Conservation (phyloP, 2,113 vertebrate genomes). For the Tetrao urogallus region DNA sequence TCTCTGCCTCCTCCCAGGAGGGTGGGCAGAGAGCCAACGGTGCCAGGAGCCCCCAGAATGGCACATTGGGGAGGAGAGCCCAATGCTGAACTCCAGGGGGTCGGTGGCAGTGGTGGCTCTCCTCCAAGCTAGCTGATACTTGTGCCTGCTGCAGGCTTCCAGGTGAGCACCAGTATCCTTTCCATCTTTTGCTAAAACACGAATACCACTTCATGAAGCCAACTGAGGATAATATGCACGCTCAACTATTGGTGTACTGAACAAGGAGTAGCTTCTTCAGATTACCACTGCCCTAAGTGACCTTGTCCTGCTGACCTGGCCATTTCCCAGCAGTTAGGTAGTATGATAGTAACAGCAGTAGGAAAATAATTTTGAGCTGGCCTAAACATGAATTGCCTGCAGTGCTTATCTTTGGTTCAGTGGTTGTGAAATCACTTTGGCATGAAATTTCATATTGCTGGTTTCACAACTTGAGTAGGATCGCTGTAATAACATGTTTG, state of each 20-base stretch:
- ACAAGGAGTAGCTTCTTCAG: background rate
- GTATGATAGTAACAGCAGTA: background rate
- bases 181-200: rapidly evolving
- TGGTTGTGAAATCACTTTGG: background rate
- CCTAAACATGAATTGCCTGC: background rate
- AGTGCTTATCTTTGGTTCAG: background rate
- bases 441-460: background rate
- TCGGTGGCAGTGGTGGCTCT: conserved; percentile 90
- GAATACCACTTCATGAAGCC: background rate
- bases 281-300: background rate
- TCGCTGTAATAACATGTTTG: background rate
- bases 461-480: background rate
- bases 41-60: conserved; percentile 86
- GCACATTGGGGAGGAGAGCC: conserved; percentile 82
- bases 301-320: background rate
- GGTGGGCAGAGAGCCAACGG: conserved; percentile 83
- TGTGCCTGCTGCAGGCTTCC: conserved; percentile 92
- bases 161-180: conserved; percentile 68
- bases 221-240: rapidly evolving
- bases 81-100: conserved; percentile 84
- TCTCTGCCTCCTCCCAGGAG: conserved; percentile 89
- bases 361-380: background rate
- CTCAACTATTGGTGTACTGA: background rate
- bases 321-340: background rate
- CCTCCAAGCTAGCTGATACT: conserved; percentile 92